Evolutionary conservation across 2,113 vertebrate species (phyloP), one percentile per base, ranked within the genome.

Genomic region (Monopterus albus): DNA sequence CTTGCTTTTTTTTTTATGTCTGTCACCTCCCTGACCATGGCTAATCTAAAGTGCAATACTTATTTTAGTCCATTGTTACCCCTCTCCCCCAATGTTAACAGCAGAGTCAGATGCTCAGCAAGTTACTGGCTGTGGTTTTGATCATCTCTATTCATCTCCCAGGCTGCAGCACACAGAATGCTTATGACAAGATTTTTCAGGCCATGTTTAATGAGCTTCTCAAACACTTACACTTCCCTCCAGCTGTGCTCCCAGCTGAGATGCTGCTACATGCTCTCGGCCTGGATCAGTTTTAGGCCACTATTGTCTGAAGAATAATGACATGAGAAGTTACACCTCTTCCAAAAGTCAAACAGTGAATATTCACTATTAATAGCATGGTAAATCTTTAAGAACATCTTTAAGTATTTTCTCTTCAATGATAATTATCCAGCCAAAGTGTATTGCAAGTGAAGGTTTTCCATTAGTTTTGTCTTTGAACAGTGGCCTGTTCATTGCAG

Each of bases 161-260:
- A 51, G 70, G 65, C 77, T 59, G 29, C 75, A 74, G 66, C 52
- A n/a, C 62, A 39, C 61, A 76, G 60, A 86, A 75, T 47, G 63
- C 43, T 58, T 77, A 23, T 35, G 49, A 85, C 29, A 28, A 57
- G 65, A 67, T 68, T 80, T 84, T 83, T 70, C 56, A 45, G 55
- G 28, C 50, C 17, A 7, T 62, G 66, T 78, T 75, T 79, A 81
- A 84, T 75, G 70, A 87, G 68, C 71, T 83, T 82, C 78, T 67
- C 67, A 82, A 75, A 76, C 39, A 68, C 62, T 67, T 79, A 75
- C 81, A 79, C 65, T 80, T 68, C 52, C 75, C 29, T 67, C 63
- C 73, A 84, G 82, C 81, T 80, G 56, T 60, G 64, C 25, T 45
- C 14, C 72, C 21, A 21, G 57, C 49, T 49, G 23, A 82, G 31